Base-by-base conservation (phyloP, 2,113 vertebrate species). In the Tricholaema leucomelas region DNA sequence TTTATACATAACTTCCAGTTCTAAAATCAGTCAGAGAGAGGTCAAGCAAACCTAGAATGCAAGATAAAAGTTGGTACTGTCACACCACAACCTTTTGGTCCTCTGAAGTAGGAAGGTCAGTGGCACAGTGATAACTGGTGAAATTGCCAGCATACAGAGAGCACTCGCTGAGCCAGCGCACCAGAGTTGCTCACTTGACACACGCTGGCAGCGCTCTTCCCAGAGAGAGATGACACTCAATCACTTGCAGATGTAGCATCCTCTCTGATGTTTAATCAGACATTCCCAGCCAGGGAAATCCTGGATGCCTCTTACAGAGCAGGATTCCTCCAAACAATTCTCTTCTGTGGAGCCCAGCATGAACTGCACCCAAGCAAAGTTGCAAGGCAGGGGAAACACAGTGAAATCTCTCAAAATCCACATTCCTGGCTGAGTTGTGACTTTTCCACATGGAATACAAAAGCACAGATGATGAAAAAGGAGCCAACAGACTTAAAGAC, bases 111-210 rank as follows among this genome's bases (percentile, higher is more conserved):
- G 88, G 93, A 86, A 93, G 30, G 67, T 52, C 75, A 59, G 52
- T 52, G 76, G 77, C 91, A 92, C 48, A 92, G 92, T 79, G 83
- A 76, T 91, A 87, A 88, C 92, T 59, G 88, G 79, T 81, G 88
- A 93, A 91, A 91, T 95, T 58, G 78, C 71, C 83, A 79, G 81
- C 81, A 75, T 79, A 48, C 18, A 88, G 66, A 83, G 70, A 86
- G 77, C 59, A 28, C 63, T 59, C 61, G 15, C 59, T 35, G 70
- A 72, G 92, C 83, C 93, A 92, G 73, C 4, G 15, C 38, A 79
- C 44, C 77, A 31, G 80, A 87, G 69, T 28, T 78, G 76, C 73
- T 94, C 83, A 36, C 31, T 75, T 69, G 55, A 84, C 76, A 86
- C 30, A 5, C 8, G 85, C 17, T 90, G 93, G 83, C 80, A 79